These are phyloP conservation scores for Sturnira hondurensis DNA, from an alignment of 2,113 vertebrate genomes.

Conservation along the genomic window DNA sequence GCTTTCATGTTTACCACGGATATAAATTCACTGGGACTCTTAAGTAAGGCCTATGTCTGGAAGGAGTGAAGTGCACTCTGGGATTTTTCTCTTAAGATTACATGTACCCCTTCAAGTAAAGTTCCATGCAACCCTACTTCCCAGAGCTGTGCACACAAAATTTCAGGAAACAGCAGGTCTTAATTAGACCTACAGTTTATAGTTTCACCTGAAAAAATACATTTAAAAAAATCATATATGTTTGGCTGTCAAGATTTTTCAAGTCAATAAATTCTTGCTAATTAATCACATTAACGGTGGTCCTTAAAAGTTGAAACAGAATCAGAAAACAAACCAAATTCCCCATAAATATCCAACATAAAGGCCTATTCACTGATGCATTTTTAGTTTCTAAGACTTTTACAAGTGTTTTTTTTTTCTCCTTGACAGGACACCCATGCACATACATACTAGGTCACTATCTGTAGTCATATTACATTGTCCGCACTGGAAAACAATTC, in stretches of 20 bases:
- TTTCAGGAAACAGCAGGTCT: conserved; percentile 86
- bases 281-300: conserved; percentile 84
- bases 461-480: neutral
- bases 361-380: conserved; percentile 79
- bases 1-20: conserved; percentile 73
- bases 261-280: conserved; percentile 86
- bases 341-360: conserved; percentile 82
- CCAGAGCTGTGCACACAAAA: conserved; percentile 72
- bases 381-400: conserved; percentile 69
- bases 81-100: conserved; percentile 80
- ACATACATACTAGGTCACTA: neutral
- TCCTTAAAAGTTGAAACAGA: conserved; percentile 85
- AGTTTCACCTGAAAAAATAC: conserved; percentile 89
- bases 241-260: conserved; percentile 82
- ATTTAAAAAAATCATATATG: conserved; percentile 84
- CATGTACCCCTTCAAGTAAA: conserved; percentile 76
- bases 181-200: conserved; percentile 85
- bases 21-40: conserved; percentile 76
- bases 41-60: conserved; percentile 75
- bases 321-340: conserved; percentile 83
- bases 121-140: conserved; percentile 77
- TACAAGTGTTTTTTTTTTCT: conserved; percentile 60
- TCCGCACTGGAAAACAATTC: neutral
- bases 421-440: conserved; percentile 14
- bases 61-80: conserved; percentile 77